phyloP scores from a whole-genome alignment of 1,140 invertebrate species.

The Charaxes varanes region DNA sequence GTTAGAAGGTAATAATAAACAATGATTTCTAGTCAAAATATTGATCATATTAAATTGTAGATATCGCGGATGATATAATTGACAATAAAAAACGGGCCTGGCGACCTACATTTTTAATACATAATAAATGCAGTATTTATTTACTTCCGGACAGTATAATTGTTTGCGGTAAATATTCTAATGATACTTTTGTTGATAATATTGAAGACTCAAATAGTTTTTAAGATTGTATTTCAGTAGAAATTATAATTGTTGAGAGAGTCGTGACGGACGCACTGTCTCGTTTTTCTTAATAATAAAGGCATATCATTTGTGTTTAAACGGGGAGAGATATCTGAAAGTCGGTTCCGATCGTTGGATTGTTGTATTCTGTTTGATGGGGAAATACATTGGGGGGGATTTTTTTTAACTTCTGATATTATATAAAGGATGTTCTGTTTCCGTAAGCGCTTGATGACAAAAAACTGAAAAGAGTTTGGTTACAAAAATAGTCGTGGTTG shows the following conservation, averaged over 20 bases:
- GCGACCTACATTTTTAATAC: constrained; percentile 32
- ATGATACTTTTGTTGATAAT: constrained; percentile 22
- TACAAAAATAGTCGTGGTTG: too few species aligned
- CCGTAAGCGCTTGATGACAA: too few species aligned
- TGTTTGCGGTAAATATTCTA: constrained; percentile 24
- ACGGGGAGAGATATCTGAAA: too few species aligned
- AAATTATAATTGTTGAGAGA: constrained; percentile 1
- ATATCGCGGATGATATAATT: constrained; percentile 62
- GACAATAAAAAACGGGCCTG: constrained; percentile 67
- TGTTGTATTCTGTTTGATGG: too few species aligned
- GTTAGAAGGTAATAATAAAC: constrained; percentile 60
- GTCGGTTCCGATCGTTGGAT: too few species aligned
- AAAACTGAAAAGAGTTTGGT: too few species aligned
- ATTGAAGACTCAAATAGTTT: constrained; percentile 20
- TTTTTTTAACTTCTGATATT: too few species aligned
- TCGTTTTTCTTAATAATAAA: background rate
- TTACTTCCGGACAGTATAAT: constrained; percentile 34
- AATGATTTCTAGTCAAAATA: constrained; percentile 74
- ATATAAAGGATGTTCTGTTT: too few species aligned
- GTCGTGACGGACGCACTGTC: background rate
- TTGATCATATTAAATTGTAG: constrained; percentile 70
- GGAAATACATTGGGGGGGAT: too few species aligned
- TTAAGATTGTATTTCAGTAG: constrained; percentile 11
- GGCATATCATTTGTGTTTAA: constrained; percentile 5
- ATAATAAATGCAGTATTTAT: constrained; percentile 63